A percentile compares a stretch with the other conserved stretches of the same genome.
phyloP scores from a whole-genome alignment of 2,888 invertebrate genomes.

The Mythimna loreyi region DNA sequence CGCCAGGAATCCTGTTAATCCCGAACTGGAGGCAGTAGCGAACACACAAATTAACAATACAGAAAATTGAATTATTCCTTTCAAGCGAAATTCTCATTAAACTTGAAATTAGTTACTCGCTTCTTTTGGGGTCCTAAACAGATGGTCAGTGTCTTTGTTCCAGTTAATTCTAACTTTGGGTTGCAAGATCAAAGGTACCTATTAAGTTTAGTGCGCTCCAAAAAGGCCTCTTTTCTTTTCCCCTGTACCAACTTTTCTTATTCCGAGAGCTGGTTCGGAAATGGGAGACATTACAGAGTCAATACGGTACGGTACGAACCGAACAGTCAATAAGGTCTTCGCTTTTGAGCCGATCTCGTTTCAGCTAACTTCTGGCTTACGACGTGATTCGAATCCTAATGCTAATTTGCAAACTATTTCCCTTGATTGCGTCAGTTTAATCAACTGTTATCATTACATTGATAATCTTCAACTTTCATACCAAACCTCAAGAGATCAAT shows the following conservation, averaged over 20 bases:
- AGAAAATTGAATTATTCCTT: slow-evolving; percentile 84
- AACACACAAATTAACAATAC: slow-evolving; percentile 71
- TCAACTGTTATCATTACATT: slow-evolving; percentile 73
- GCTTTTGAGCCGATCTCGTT: slow-evolving; percentile 82
- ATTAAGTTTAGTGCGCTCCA: slow-evolving; percentile 84
- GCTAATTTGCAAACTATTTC: slow-evolving; percentile 66
- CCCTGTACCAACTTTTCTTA: slow-evolving; percentile 86
- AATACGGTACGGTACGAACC: slow-evolving; percentile 82
- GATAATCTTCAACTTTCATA: slow-evolving; percentile 48
- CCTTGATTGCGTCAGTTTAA: slow-evolving; percentile 74
- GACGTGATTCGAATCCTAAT: slow-evolving; percentile 78
- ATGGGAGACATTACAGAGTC: slow-evolving; percentile 89
- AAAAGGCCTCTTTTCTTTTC: slow-evolving; percentile 85
- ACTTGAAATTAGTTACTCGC: slow-evolving; percentile 83
- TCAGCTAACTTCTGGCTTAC: slow-evolving; percentile 79
- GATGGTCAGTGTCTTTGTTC: slow-evolving; percentile 84
- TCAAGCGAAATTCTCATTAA: slow-evolving; percentile 84
- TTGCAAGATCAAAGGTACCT: slow-evolving; percentile 85
- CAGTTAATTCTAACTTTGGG: slow-evolving; percentile 85
- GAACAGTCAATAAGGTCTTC: slow-evolving; percentile 85
- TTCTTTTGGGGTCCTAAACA: slow-evolving; percentile 79
- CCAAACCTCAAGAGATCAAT: slow-evolving; percentile 21
- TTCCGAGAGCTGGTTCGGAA: slow-evolving; percentile 87
- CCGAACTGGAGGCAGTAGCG: slow-evolving; percentile 55
- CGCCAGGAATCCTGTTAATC: slow-evolving; percentile 73